Evolutionary conservation across 2,888 invertebrate genomes (phyloP), one percentile per base, ranked within the genome.

Genomic region (Polymixis flavicincta): DNA sequence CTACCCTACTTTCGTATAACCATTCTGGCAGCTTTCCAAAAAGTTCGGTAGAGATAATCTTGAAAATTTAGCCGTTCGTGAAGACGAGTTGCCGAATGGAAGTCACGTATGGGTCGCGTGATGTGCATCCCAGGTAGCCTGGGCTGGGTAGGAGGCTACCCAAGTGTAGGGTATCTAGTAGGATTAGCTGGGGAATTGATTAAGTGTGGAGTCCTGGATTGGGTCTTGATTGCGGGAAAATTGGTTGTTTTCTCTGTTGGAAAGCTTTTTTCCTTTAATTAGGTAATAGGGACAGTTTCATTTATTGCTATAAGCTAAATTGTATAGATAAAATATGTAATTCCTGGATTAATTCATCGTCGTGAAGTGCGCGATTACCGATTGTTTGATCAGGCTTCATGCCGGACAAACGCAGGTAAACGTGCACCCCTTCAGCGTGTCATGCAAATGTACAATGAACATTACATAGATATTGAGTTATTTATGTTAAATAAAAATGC

Each of bases 61-160:
- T 85, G 77, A 84, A 84, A 85, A 87, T 87, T 85, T 85, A 78
- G 84, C 85, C 37, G 73, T 79, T 78, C 76, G 65, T 28, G 74
- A 74, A 76, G 78, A 83, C 72, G 76, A 82, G 78, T 71, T 80
- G 71, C 63, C 42, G 80, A 73, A 85, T 84, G 84, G 42, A 76
- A 82, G 87, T 87, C 86, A 87, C 86, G 86, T 87, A 61, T 71
- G 42, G 59, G 48, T 65, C 37, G 28, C 85, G 78, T 87, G 85
- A 82, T 54, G 65, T 73, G 84, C 82, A 87, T 87, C 50, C 37
- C 85, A 86, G 86, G 84, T 86, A 61, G 60, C 37, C 50, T 52
- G 37, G 50, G 45, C 77, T 77, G 61, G 78, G 50, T 54, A 17
- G 57, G n/a, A 69, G 25, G 61, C 60, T 73, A 64, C 60, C 70